phyloP scores from a whole-genome alignment of 2,888 invertebrate species.

The Prosopocoilus inquinatus region DNA sequence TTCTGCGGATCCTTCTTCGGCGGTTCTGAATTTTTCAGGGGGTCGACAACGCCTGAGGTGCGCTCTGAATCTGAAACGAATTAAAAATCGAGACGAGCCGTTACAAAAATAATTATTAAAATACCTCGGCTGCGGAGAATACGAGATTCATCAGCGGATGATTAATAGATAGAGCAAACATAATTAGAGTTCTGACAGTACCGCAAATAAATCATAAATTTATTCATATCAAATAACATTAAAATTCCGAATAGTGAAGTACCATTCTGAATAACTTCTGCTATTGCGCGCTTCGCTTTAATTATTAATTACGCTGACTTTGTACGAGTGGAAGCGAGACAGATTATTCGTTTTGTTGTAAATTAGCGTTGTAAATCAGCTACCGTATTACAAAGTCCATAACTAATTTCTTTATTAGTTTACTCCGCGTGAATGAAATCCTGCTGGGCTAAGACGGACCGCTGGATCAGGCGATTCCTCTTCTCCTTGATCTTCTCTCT shows the following conservation, averaged over 20 bases:
- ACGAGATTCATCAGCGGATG: conserved; percentile 11
- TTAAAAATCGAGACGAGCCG: no score
- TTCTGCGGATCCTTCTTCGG: no score
- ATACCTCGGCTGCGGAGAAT: background rate
- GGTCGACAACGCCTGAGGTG: no score
- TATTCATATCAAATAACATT: conserved; percentile 9
- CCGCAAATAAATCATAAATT: conserved; percentile 17
- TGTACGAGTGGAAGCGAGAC: conserved; percentile 5
- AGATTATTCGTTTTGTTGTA: conserved; percentile 11
- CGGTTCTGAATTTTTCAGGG: no score
- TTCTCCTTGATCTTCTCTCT: conserved; percentile 1
- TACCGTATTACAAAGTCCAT: conserved; percentile 45
- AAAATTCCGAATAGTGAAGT: conserved; percentile 6
- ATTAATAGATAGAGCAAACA: conserved; percentile 22
- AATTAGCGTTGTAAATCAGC: conserved; percentile 25
- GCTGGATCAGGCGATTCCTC: conserved; percentile 7
- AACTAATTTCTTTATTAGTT: conserved; percentile 48
- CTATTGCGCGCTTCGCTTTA: conserved; percentile 14
- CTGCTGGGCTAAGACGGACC: conserved; percentile 36
- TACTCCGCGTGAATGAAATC: conserved; percentile 37
- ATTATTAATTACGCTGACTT: conserved; percentile 15
- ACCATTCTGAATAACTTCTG: background rate
- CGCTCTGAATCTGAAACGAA: no score
- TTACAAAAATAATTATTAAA: no score
- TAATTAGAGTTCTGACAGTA: conserved; percentile 18